Evolutionary conservation across 2,888 invertebrate species (phyloP).

Genomic region (Strigamia maritima): DNA sequence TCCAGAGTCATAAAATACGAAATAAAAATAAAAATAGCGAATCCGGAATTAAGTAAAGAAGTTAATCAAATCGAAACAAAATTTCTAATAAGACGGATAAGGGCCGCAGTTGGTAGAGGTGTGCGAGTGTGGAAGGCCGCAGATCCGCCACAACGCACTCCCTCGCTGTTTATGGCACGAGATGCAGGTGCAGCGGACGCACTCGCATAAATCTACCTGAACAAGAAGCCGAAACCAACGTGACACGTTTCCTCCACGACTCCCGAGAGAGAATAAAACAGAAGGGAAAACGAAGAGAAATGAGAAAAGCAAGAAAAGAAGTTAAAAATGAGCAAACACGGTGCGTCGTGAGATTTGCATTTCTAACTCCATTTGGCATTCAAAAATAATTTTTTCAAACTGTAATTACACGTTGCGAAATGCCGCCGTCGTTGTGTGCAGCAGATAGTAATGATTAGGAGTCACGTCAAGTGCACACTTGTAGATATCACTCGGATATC

Average conservation of each 20-base stretch:
- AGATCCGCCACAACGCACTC: constrained; percentile 15
- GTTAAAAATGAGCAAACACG: background rate
- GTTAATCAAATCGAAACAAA: background rate
- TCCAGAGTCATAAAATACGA: background rate
- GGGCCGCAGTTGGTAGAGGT: background rate
- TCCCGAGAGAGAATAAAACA: background rate
- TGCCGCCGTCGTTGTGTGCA: background rate
- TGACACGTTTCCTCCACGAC: background rate
- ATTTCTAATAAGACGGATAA: background rate
- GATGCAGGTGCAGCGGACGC: constrained; percentile 20
- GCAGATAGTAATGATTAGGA: background rate
- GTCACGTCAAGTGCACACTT: background rate
- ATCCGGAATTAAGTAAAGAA: background rate
- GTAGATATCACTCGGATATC: background rate
- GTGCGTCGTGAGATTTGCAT: background rate
- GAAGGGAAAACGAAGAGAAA: background rate
- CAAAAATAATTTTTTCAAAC: background rate
- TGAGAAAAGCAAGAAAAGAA: background rate
- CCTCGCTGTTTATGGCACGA: background rate
- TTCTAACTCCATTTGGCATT: background rate
- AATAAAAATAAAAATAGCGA: background rate
- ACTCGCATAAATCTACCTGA: constrained; percentile 14
- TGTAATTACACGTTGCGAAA: background rate
- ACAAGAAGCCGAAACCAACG: background rate
- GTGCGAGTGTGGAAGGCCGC: background rate